phyloP scores from a whole-genome alignment of 2,888 invertebrate genomes.

The Macrophya annulata region DNA sequence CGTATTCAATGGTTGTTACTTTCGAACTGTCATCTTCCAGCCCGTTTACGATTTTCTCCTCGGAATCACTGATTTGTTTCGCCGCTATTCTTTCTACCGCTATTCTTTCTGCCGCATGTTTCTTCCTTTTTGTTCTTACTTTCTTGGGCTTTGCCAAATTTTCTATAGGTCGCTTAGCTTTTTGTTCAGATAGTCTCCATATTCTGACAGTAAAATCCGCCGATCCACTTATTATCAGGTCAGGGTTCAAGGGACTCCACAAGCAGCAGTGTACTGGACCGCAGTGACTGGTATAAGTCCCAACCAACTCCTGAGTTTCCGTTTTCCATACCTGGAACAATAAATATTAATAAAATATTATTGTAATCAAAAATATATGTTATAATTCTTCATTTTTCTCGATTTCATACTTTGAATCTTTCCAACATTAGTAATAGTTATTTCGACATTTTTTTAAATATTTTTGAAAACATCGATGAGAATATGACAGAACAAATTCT shows the following conservation, averaged over 20 bases:
- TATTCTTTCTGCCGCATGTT: constrained; percentile 53
- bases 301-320: constrained; percentile 80
- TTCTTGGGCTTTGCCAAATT: constrained; percentile 72
- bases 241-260: constrained; percentile 85
- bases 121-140: constrained; percentile 70
- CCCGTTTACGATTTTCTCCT: background rate
- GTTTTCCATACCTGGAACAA: constrained; percentile 84
- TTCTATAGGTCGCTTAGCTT: constrained; percentile 75
- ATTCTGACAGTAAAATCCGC: constrained; percentile 85
- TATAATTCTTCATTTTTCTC: constrained; percentile 49
- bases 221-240: constrained; percentile 85
- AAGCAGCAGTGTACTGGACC: constrained; percentile 82
- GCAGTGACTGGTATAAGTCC: constrained; percentile 83
- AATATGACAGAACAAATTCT: no score
- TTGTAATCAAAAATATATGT: no score
- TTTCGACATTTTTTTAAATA: no score
- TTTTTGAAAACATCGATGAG: no score
- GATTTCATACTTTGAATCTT: no score
- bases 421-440: no score
- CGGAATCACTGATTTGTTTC: background rate
- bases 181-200: constrained; percentile 81
- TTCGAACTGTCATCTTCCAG: constrained; percentile 33
- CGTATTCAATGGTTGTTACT: constrained; percentile 37
- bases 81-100: constrained; percentile 30
- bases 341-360: no score